Conservation (phyloP, 2,113 vertebrate genomes). For the Nyctereutes procyonoides region DNA sequence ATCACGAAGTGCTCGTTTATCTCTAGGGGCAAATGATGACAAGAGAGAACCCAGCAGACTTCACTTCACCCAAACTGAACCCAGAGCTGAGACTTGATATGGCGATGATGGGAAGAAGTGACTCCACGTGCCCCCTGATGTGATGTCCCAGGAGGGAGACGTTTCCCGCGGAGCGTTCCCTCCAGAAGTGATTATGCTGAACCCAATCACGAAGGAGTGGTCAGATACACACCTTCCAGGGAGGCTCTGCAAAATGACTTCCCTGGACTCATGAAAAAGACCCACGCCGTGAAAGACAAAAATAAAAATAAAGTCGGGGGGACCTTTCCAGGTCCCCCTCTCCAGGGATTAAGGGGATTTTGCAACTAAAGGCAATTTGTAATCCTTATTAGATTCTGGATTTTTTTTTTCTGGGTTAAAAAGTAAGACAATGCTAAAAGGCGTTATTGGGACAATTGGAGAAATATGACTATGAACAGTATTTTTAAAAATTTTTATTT, state of each 20-base stretch:
- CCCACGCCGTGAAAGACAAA: not conserved
- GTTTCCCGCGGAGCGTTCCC: fast-evolving
- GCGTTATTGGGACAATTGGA: not conserved
- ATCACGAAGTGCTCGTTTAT: not conserved
- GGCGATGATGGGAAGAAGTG: fast-evolving
- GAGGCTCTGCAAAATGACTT: not conserved
- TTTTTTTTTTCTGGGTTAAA: slow-evolving; percentile 30
- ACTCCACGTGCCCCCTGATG: fast-evolving
- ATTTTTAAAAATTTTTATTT: not conserved
- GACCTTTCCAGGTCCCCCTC: not conserved
- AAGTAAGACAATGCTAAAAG: not conserved
- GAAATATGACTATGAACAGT: not conserved
- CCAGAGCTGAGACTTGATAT: fast-evolving
- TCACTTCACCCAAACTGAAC: too few relatives aligned
- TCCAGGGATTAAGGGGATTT: not conserved
- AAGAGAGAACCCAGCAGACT: not conserved
- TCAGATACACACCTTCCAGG: fast-evolving
- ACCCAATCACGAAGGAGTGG: fast-evolving
- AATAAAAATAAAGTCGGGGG: not conserved
- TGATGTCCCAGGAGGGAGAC: fast-evolving
- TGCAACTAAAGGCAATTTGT: not conserved
- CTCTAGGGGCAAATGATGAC: not conserved
- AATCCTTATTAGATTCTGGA: not conserved
- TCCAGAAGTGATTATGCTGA: too few relatives aligned
- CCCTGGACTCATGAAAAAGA: not conserved